A percentile compares a stretch with the other conserved stretches of the same genome.
Conservation (phyloP, 2,888 invertebrate species). For the Lycocerus yunnanus region DNA sequence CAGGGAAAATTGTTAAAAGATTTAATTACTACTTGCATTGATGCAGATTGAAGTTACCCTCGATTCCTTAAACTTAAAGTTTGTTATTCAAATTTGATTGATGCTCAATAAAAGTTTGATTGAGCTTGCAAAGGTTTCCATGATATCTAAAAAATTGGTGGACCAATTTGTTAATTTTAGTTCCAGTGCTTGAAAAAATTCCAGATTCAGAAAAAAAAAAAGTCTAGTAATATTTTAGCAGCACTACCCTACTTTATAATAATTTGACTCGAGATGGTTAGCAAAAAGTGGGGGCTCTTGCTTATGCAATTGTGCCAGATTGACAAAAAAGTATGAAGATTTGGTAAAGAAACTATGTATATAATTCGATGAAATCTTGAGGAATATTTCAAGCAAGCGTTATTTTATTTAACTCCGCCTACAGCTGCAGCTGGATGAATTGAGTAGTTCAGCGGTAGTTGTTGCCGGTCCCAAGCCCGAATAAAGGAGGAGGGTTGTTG, state of each 20-base stretch:
- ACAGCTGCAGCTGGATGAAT: no score
- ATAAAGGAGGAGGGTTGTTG: no score
- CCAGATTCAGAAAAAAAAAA: background rate
- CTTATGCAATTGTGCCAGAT: background rate
- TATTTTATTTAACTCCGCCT: no score
- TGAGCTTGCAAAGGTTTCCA: background rate
- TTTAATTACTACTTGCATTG: background rate
- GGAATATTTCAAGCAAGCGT: background rate
- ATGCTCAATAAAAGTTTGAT: background rate
- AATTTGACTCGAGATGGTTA: background rate
- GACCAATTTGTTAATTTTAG: background rate
- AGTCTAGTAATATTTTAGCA: background rate
- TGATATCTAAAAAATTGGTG: background rate
- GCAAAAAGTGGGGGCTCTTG: background rate
- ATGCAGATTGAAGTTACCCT: background rate
- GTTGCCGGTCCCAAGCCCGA: no score
- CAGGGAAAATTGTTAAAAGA: background rate
- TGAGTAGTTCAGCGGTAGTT: no score
- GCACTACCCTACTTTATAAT: background rate
- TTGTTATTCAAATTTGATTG: background rate
- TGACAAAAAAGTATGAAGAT: background rate
- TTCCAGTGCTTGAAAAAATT: background rate
- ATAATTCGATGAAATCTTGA: background rate
- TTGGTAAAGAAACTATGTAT: background rate
- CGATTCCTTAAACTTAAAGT: background rate